Evolutionary conservation across 1,140 invertebrate species (phyloP).

Genomic region (Drosophila baimaii): DNA sequence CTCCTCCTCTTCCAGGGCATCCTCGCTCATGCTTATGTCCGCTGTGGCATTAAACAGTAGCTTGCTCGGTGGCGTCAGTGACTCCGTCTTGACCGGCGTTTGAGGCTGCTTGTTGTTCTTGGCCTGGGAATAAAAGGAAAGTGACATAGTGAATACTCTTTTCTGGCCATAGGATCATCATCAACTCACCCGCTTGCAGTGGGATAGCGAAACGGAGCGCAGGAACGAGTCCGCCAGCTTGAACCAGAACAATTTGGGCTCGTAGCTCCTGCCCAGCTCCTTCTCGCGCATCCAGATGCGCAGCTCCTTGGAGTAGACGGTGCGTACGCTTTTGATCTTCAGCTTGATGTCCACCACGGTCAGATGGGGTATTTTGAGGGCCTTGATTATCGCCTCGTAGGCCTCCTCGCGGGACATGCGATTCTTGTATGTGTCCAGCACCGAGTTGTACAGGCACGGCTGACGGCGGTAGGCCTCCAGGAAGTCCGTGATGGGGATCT

Average conservation of each 20-base stretch:
- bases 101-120: constrained; percentile 35
- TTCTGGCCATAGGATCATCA: no score
- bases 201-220: constrained; percentile 66
- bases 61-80: constrained; percentile 20
- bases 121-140: not conserved
- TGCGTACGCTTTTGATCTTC: constrained; percentile 83
- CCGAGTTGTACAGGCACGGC: constrained; percentile 79
- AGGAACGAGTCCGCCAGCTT: constrained; percentile 69
- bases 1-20: constrained; percentile 41
- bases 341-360: constrained; percentile 77
- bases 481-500: constrained; percentile 75
- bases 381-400: constrained; percentile 70
- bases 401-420: constrained; percentile 73
- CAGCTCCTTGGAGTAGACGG: constrained; percentile 82
- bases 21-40: constrained; percentile 52
- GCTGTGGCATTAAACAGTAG: constrained; percentile 29
- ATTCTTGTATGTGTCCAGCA: constrained; percentile 78
- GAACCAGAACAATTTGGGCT: constrained; percentile 74
- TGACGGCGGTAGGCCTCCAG: constrained; percentile 77
- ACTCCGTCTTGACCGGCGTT: constrained; percentile 36
- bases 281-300: constrained; percentile 71
- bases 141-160: no score
- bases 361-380: constrained; percentile 72
- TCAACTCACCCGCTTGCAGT: constrained; percentile 62
- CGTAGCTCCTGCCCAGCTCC: constrained; percentile 58